A percentile compares a stretch with the other conserved stretches of the same genome.
phyloP scores from a whole-genome alignment of 2,888 invertebrate species.

The Siphlonurus alternatus region DNA sequence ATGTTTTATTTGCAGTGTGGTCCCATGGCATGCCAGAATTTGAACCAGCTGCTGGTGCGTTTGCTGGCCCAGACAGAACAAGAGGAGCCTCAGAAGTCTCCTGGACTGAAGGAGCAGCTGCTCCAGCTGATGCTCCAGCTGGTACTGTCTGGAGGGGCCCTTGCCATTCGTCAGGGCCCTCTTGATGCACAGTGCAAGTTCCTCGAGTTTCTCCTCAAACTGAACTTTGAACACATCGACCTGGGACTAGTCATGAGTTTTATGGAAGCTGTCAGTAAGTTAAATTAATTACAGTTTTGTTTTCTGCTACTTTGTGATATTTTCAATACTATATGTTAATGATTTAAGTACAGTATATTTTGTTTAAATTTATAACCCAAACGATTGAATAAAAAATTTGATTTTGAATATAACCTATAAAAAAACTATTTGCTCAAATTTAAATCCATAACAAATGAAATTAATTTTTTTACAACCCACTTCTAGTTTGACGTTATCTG shows the following conservation, averaged over 20 bases:
- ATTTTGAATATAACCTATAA: no score
- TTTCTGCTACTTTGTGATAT: slow-evolving; percentile 21
- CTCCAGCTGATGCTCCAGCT: slow-evolving; percentile 54
- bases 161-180: slow-evolving; percentile 46
- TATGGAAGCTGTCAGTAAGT: slow-evolving; percentile 49
- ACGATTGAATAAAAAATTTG: no score
- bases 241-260: slow-evolving; percentile 53
- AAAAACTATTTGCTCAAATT: no score
- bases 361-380: slow-evolving; percentile 10
- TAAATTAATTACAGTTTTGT: slow-evolving; percentile 16
- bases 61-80: slow-evolving; percentile 48
- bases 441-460: no score
- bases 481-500: not conserved
- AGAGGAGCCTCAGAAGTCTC: slow-evolving; percentile 32
- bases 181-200: slow-evolving; percentile 59
- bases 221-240: slow-evolving; percentile 50
- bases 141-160: slow-evolving; percentile 42
- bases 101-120: slow-evolving; percentile 42
- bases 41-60: slow-evolving; percentile 52
- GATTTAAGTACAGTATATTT: slow-evolving; percentile 13
- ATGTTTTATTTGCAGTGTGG: slow-evolving; percentile 39
- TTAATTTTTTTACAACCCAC: not conserved
- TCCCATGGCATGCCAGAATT: slow-evolving; percentile 53
- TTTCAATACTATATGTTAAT: slow-evolving; percentile 21
- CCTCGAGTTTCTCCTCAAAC: slow-evolving; percentile 43